phyloP scores from a whole-genome alignment of 2,888 invertebrate genomes.

The Drosophila greeni region DNA sequence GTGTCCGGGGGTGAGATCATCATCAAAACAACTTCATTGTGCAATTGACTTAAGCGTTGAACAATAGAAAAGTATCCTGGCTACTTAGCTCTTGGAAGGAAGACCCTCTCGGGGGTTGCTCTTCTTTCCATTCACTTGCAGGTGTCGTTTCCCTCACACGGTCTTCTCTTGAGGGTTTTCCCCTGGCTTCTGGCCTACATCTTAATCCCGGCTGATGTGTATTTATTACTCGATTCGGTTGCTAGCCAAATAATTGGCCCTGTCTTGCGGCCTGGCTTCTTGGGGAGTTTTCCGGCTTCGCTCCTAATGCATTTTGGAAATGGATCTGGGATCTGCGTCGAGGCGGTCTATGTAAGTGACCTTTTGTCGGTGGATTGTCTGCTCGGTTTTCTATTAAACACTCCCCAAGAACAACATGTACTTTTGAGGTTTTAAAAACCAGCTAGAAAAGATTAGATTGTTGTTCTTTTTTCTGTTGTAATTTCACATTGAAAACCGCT shows the following conservation, averaged over 20 bases:
- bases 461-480: not conserved
- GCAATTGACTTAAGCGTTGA: conserved; percentile 50
- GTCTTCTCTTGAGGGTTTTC: conserved; percentile 24
- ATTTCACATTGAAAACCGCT: not conserved
- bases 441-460: not conserved
- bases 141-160: conserved; percentile 42
- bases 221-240: conserved; percentile 41
- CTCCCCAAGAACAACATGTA: not conserved
- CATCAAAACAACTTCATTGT: conserved; percentile 69
- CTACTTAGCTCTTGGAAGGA: conserved; percentile 33
- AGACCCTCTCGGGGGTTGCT: conserved; percentile 19
- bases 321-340: conserved; percentile 5
- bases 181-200: conserved; percentile 26
- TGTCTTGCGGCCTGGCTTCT: conserved; percentile 16
- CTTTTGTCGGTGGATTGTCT: not conserved
- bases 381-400: not conserved
- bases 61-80: conserved; percentile 37
- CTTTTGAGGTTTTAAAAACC: not conserved
- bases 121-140: conserved; percentile 18
- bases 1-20: conserved; percentile 27
- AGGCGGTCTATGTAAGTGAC: conserved; percentile 1
- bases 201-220: conserved; percentile 39
- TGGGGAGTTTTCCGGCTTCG: conserved; percentile 22
- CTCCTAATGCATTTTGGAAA: conserved; percentile 20
- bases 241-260: conserved; percentile 30